Evolutionary conservation across 2,888 invertebrate genomes (phyloP).

Genomic region (Pterobdella sp.): DNA sequence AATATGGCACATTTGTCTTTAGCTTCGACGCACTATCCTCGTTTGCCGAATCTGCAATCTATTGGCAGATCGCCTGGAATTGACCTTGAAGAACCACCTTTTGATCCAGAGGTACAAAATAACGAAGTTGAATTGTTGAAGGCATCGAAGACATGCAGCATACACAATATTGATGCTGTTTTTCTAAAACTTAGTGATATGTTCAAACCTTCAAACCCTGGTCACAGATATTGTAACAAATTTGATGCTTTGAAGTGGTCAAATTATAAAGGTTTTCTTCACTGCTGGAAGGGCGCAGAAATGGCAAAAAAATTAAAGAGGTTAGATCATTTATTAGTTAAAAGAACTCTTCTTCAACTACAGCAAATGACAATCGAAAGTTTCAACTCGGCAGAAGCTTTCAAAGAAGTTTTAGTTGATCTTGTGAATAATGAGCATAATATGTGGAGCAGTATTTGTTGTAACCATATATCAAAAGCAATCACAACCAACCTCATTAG

Average conservation of each 20-base stretch:
- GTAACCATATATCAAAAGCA: slow-evolving; percentile 38
- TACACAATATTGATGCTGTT: slow-evolving; percentile 42
- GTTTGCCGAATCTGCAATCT: slow-evolving; percentile 41
- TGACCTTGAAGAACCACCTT: slow-evolving; percentile 42
- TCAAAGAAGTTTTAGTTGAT: slow-evolving; percentile 44
- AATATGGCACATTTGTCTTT: slow-evolving; percentile 5
- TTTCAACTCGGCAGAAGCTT: slow-evolving; percentile 40
- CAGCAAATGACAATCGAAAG: slow-evolving; percentile 44
- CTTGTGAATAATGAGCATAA: slow-evolving; percentile 43
- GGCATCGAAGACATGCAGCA: slow-evolving; percentile 32
- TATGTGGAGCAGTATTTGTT: slow-evolving; percentile 44
- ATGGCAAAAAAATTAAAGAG: slow-evolving; percentile 43
- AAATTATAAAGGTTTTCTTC: slow-evolving; percentile 41
- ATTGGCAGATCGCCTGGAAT: slow-evolving; percentile 42
- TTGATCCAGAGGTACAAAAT: slow-evolving; percentile 26
- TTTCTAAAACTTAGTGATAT: slow-evolving; percentile 40
- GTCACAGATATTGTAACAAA: slow-evolving; percentile 44
- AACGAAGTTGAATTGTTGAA: slow-evolving; percentile 21
- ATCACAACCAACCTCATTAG: slow-evolving; percentile 44
- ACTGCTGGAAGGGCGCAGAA: slow-evolving; percentile 43
- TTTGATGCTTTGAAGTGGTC: slow-evolving; percentile 10
- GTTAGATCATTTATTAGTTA: slow-evolving; percentile 43
- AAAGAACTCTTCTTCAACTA: slow-evolving; percentile 43
- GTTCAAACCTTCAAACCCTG: slow-evolving; percentile 45
- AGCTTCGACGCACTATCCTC: slow-evolving; percentile 32